Evolutionary conservation across 2,797 vertebrate genomes (phyloP).

Genomic region (Sarcoramphus papa): DNA sequence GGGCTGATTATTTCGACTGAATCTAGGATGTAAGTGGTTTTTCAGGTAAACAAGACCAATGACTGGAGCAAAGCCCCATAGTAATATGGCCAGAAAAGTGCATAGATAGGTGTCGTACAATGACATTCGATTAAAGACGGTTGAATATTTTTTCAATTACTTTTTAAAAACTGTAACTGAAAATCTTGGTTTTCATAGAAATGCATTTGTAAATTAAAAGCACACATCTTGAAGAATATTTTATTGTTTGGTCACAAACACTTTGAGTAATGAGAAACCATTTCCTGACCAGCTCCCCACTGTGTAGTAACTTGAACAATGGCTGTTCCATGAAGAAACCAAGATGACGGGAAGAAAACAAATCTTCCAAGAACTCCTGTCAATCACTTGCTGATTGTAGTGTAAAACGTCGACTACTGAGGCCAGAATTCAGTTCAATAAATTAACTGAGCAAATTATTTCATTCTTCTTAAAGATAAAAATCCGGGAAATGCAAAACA

Average conservation of each 20-base stretch:
- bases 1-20: not conserved
- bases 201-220: slow-evolving; percentile 6
- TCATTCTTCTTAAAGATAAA: not conserved
- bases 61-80: not conserved
- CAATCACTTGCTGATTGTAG: not conserved
- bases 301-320: not conserved
- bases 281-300: not conserved
- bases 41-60: not conserved
- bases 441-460: not conserved
- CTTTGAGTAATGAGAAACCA: not conserved
- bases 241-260: not conserved
- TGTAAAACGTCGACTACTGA: not conserved
- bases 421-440: not conserved
- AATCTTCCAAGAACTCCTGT: slow-evolving; percentile 2
- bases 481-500: not conserved
- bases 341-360: not conserved
- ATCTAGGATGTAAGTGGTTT: not conserved
- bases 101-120: not conserved
- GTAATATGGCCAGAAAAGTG: not conserved
- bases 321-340: not conserved
- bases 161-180: not conserved
- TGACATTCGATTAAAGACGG: not conserved
- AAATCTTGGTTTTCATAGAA: not conserved
- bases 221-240: not conserved
- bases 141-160: not conserved